Percentiles rank a stretch among this genome's conserved stretches.
Evolutionary conservation across 2,888 invertebrate genomes (phyloP).

Genomic region (Scaeva pyrastri): DNA sequence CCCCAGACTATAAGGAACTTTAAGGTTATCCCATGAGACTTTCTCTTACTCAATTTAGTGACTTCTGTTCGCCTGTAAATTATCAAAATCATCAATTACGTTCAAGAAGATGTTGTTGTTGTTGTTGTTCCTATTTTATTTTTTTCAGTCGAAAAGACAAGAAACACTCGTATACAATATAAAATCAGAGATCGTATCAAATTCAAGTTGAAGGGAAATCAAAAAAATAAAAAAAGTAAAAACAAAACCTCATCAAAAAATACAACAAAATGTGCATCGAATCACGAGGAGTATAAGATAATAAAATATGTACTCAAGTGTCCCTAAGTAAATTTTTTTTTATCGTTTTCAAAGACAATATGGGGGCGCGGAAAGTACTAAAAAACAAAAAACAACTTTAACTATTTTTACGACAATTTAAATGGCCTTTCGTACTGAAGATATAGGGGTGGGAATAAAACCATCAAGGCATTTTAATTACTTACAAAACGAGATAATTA

Average conservation of each 20-base stretch:
- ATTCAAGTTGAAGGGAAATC: conserved; percentile 8
- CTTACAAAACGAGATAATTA: conserved; percentile 61
- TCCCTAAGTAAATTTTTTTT: conserved; percentile 49
- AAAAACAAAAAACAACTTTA: conserved; percentile 34
- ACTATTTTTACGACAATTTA: conserved; percentile 56
- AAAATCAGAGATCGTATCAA: conserved; percentile 36
- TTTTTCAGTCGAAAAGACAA: neutral
- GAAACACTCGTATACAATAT: neutral
- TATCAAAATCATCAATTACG: conserved; percentile 14
- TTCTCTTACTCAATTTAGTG: conserved; percentile 21
- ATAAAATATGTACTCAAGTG: conserved; percentile 34
- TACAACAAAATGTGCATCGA: conserved; percentile 32
- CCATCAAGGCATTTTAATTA: conserved; percentile 67
- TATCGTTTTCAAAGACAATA: conserved; percentile 25
- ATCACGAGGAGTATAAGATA: neutral
- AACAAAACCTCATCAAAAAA: conserved; percentile 18
- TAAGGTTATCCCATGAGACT: neutral
- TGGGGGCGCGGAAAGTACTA: conserved; percentile 27
- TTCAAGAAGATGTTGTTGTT: neutral
- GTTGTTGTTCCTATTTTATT: neutral
- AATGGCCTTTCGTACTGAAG: conserved; percentile 31
- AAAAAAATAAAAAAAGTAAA: conserved; percentile 21
- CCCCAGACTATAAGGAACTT: neutral
- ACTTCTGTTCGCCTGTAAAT: conserved; percentile 32
- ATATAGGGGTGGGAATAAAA: conserved; percentile 27